These are phyloP conservation scores for Brachionus koreanus DNA, from an alignment of 1,140 invertebrate species.

Conservation along the genomic window DNA sequence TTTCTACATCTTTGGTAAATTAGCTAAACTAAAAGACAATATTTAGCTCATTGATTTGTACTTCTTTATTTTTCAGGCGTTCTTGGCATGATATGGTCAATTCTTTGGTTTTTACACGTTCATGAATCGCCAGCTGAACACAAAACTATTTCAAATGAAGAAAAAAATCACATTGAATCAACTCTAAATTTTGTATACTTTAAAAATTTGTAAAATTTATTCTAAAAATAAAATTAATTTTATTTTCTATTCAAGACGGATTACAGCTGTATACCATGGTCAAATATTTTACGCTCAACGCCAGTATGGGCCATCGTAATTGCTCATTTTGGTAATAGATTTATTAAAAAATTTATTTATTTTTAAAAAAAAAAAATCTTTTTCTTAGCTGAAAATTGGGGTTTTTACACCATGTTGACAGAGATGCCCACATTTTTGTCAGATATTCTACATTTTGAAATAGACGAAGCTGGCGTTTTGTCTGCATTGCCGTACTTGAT, in stretches of 20 bases:
- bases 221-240: not conserved
- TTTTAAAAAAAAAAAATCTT: not conserved
- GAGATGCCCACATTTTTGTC: constrained; percentile 90
- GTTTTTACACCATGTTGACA: constrained; percentile 87
- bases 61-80: constrained; percentile 46
- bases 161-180: constrained; percentile 54
- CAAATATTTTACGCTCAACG: constrained; percentile 43
- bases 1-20: constrained; percentile 47
- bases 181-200: constrained; percentile 38
- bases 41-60: not conserved
- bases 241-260: not conserved
- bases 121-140: constrained; percentile 52
- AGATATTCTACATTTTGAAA: constrained; percentile 77
- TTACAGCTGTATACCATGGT: constrained; percentile 44
- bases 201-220: not conserved
- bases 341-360: not conserved
- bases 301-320: constrained; percentile 46
- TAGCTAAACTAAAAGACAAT: not conserved
- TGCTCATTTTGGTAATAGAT: constrained; percentile 45
- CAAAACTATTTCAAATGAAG: constrained; percentile 49
- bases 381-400: constrained; percentile 75
- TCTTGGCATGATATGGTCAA: constrained; percentile 52
- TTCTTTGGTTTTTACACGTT: constrained; percentile 53
- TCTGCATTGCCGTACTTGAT: constrained; percentile 81
- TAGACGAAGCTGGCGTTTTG: constrained; percentile 78